Percentiles rank a stretch among this genome's conserved stretches.
phyloP scores from a whole-genome alignment of 1,140 invertebrate genomes.

The Monochamus saltuarius region DNA sequence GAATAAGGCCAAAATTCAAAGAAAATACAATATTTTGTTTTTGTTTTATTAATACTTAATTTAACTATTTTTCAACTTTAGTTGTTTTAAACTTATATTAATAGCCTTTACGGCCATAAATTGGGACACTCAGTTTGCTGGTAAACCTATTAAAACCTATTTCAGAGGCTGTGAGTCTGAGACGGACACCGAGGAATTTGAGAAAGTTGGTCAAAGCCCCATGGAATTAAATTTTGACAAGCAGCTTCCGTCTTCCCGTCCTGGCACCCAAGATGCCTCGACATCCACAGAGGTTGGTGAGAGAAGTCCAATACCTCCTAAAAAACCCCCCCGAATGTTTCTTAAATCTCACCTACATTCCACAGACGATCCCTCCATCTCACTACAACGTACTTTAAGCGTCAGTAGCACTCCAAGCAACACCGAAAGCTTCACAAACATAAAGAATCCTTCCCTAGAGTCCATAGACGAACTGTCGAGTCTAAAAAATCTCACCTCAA shows the following conservation, averaged over 20 bases:
- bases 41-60: too few relatives aligned
- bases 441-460: constrained; percentile 48
- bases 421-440: constrained; percentile 48
- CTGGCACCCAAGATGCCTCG: constrained; percentile 45
- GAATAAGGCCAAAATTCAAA: too few relatives aligned
- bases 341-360: constrained; percentile 31
- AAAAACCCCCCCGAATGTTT: constrained; percentile 51
- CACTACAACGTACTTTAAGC: constrained; percentile 40
- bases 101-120: too few relatives aligned
- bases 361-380: constrained; percentile 19
- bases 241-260: constrained; percentile 30
- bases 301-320: constrained; percentile 40
- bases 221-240: constrained; percentile 54
- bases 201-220: constrained; percentile 68
- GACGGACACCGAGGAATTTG: constrained; percentile 81
- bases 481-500: constrained; percentile 42
- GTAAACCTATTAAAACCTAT: neutral
- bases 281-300: constrained; percentile 40
- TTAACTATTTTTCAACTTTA: too few relatives aligned
- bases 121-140: too few relatives aligned
- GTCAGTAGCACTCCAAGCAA: constrained; percentile 30
- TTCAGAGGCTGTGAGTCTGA: constrained; percentile 73
- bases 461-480: constrained; percentile 48
- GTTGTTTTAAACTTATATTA: too few relatives aligned
- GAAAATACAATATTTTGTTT: too few relatives aligned